Percentiles rank a stretch among this genome's conserved stretches.
Conservation (phyloP, 1,140 invertebrate species). For the Liolophura sinensis region DNA sequence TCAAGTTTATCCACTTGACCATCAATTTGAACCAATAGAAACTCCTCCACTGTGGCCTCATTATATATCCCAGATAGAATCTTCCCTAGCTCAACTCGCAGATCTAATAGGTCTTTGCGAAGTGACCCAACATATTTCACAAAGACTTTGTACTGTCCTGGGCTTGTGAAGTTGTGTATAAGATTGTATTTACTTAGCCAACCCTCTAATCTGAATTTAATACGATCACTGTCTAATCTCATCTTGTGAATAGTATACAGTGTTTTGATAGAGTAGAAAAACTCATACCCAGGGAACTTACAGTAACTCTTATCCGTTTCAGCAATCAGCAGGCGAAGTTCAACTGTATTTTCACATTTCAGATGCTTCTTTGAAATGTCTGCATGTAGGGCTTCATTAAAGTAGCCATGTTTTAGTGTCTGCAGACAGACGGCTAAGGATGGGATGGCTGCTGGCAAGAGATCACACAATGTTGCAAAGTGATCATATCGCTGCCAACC, state of each 20-base stretch:
- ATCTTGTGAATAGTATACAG: slow-evolving; percentile 11
- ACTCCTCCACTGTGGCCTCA: no score
- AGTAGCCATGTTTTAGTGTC: slow-evolving; percentile 25
- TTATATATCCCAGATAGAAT: no score
- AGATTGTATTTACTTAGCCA: slow-evolving; percentile 36
- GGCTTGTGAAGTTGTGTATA: slow-evolving; percentile 26
- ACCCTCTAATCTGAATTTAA: slow-evolving; percentile 11
- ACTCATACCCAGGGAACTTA: slow-evolving; percentile 21
- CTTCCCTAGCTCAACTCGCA: no score
- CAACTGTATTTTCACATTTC: not conserved
- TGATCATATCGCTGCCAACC: slow-evolving; percentile 85
- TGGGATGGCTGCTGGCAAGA: slow-evolving; percentile 78
- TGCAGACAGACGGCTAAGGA: slow-evolving; percentile 68
- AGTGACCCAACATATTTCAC: not conserved
- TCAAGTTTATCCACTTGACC: no score
- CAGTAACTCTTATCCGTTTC: not conserved
- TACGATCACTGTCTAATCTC: slow-evolving; percentile 1
- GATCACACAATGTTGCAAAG: slow-evolving; percentile 86
- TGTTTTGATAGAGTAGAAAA: slow-evolving; percentile 18
- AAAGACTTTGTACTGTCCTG: slow-evolving; percentile 22
- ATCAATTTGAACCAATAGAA: no score
- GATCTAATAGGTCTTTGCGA: no score
- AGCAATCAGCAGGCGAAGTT: slow-evolving; percentile 15
- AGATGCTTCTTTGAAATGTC: not conserved
- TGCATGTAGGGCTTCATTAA: slow-evolving; percentile 9